Evolutionary conservation across 2,888 invertebrate genomes (phyloP).

Genomic region (Spodoptera exigua): DNA sequence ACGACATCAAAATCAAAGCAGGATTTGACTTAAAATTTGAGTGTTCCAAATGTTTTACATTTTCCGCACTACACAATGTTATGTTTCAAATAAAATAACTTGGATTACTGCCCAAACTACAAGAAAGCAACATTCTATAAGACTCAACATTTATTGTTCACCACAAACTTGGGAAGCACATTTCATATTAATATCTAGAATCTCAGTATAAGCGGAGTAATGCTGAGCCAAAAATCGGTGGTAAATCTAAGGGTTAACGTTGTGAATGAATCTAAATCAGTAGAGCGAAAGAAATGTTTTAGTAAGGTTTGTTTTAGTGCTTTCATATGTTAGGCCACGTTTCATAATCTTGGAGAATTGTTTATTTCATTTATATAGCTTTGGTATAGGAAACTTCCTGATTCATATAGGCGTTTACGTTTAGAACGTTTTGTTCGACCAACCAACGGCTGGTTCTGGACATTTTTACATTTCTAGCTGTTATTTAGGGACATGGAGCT

Average conservation of each 20-base stretch:
- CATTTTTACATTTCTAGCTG: too few relatives aligned
- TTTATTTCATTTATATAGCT: constrained; percentile 11
- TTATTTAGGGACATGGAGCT: too few relatives aligned
- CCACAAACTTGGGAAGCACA: constrained; percentile 38
- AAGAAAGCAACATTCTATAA: constrained; percentile 21
- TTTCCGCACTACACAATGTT: background rate
- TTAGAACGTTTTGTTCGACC: too few relatives aligned
- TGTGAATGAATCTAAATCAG: constrained; percentile 59
- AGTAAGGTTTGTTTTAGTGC: constrained; percentile 51
- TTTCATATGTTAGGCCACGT: constrained; percentile 33
- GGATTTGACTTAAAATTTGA: background rate
- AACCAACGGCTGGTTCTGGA: too few relatives aligned
- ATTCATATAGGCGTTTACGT: too few relatives aligned
- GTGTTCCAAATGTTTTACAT: background rate
- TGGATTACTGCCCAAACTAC: constrained; percentile 48
- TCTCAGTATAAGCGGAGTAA: constrained; percentile 36
- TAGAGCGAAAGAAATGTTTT: constrained; percentile 42
- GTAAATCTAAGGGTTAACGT: constrained; percentile 62
- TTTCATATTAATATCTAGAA: constrained; percentile 50
- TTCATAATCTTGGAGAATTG: constrained; percentile 16
- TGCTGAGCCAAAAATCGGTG: constrained; percentile 60
- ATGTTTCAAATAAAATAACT: constrained; percentile 1
- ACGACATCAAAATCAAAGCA: background rate
- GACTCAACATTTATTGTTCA: constrained; percentile 35
- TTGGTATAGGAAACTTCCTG: background rate